Percentiles rank a stretch among this genome's conserved stretches.
These are phyloP conservation scores for Steinernema khuongi DNA, from an alignment of 1,140 invertebrate genomes.

Conservation along the genomic window DNA sequence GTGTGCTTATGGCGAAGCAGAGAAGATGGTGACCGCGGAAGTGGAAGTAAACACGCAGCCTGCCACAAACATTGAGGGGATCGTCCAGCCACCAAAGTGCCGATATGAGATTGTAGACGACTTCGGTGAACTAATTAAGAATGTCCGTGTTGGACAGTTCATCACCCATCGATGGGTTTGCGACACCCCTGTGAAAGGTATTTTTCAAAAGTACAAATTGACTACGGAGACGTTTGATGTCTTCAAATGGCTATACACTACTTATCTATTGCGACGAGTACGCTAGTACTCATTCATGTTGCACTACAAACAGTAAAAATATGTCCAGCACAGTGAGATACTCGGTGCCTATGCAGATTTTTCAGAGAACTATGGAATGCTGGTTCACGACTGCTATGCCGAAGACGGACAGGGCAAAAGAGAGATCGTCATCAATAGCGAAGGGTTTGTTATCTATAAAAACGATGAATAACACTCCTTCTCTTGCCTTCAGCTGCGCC, in stretches of 20 bases:
- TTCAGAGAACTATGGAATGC: constrained; percentile 29
- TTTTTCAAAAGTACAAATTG: no score
- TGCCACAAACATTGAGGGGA: constrained; percentile 15
- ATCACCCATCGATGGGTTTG: constrained; percentile 38
- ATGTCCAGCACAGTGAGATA: no score
- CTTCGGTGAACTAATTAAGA: constrained; percentile 13
- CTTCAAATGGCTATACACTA: no score
- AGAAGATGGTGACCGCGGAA: constrained; percentile 28
- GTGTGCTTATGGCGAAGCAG: constrained; percentile 40
- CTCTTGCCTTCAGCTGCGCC: constrained; percentile 21
- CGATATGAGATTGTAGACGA: constrained; percentile 24
- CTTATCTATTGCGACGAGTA: no score
- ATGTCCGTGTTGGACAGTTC: constrained; percentile 37
- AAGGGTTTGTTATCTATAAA: constrained; percentile 17
- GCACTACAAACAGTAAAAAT: no score
- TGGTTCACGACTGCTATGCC: constrained; percentile 39
- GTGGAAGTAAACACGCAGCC: constrained; percentile 34
- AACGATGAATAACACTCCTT: background rate
- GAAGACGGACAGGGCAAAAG: constrained; percentile 40
- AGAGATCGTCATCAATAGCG: constrained; percentile 33
- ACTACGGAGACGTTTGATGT: no score
- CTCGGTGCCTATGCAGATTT: constrained; percentile 6
- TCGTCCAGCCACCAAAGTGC: constrained; percentile 29
- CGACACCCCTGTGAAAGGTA: background rate
- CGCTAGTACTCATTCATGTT: no score